Percentiles rank a stretch among this genome's conserved stretches.
Conservation (phyloP, 2,113 vertebrate species). For the Chascanopsetta lugubris region DNA sequence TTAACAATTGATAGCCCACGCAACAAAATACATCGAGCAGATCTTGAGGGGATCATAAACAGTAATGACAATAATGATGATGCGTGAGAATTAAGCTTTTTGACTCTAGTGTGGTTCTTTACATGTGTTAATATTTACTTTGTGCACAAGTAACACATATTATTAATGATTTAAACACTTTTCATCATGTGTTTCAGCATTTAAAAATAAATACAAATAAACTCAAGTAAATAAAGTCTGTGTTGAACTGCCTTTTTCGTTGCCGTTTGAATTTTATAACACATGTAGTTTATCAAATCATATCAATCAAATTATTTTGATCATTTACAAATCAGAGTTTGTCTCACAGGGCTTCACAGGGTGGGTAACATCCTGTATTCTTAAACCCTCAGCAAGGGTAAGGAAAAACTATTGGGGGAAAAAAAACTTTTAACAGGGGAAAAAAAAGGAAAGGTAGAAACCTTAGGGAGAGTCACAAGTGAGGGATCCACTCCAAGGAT, state of each 20-base stretch:
- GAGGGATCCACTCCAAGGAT: no score
- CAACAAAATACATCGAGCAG: conserved; percentile 1
- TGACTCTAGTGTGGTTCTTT: conserved; percentile 11
- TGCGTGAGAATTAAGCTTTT: not conserved
- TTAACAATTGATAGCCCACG: conserved; percentile 21
- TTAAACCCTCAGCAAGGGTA: not conserved
- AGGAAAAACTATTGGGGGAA: not conserved
- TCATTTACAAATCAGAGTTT: not conserved
- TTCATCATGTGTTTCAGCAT: no score
- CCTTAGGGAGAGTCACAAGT: no score
- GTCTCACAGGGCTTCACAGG: not conserved
- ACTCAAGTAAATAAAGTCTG: no score
- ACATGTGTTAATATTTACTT: not conserved
- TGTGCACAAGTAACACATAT: not conserved
- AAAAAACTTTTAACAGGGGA: no score
- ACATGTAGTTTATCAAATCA: no score
- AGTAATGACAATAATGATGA: conserved; percentile 38
- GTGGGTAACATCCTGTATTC: not conserved
- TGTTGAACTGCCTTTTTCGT: no score
- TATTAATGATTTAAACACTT: not conserved
- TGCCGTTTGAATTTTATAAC: no score
- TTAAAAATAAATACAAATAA: no score
- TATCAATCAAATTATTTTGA: not conserved
- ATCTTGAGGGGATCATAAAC: conserved; percentile 23
- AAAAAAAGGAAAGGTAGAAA: no score